These are phyloP conservation scores for Scaptomyza graminum DNA, from an alignment of 1,140 invertebrate species.

Conservation along the genomic window DNA sequence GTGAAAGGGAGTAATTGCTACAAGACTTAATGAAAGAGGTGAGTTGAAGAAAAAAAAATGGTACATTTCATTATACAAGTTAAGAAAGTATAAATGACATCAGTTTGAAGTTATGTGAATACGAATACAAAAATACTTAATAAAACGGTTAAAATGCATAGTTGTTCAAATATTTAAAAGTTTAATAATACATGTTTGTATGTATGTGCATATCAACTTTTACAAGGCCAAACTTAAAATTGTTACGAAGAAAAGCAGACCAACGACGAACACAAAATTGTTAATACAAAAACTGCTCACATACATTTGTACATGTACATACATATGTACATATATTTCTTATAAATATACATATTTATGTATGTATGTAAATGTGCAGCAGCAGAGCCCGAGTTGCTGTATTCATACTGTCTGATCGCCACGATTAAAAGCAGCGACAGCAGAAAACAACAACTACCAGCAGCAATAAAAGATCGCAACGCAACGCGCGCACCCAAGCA, in stretches of 20 bases:
- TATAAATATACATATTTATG: conserved; percentile 8
- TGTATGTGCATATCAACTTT: conserved; percentile 1
- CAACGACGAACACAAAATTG: conserved; percentile 27
- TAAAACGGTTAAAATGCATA: not conserved
- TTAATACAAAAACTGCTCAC: conserved; percentile 44
- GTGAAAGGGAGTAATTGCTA: conserved; percentile 59
- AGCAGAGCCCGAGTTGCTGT: conserved; percentile 59
- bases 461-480: conserved; percentile 51
- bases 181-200: not conserved
- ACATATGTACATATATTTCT: conserved; percentile 5
- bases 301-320: conserved; percentile 21
- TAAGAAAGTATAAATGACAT: not conserved
- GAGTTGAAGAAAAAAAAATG: conserved; percentile 15
- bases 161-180: not conserved
- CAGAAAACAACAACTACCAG: conserved; percentile 43
- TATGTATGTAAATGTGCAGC: conserved; percentile 36
- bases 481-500: conserved; percentile 43
- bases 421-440: conserved; percentile 61
- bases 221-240: conserved; percentile 71
- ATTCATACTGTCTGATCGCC: conserved; percentile 57
- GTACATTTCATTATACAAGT: not conserved
- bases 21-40: conserved; percentile 75
- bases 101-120: not conserved
- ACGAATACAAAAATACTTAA: not conserved
- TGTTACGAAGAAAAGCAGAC: conserved; percentile 74